Percentiles rank a stretch among this genome's conserved stretches.
phyloP scores from a whole-genome alignment of 2,797 vertebrate species.

The Chanos chanos region DNA sequence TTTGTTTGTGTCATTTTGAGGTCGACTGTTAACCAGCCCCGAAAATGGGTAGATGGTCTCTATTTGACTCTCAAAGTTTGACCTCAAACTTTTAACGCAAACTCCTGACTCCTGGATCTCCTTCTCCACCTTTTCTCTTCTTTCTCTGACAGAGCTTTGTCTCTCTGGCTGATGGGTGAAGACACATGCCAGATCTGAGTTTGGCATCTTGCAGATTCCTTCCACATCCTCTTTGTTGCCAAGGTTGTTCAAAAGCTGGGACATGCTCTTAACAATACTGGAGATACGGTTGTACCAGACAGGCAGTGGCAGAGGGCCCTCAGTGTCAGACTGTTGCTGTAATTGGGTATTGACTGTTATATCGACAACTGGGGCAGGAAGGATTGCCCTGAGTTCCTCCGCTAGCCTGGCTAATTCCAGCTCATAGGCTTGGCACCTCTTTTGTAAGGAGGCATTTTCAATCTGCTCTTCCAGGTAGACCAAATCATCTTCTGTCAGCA shows the following conservation, averaged over 20 bases:
- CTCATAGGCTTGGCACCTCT: constrained; percentile 80
- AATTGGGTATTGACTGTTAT: constrained; percentile 80
- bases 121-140: constrained; percentile 64
- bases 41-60: constrained; percentile 65
- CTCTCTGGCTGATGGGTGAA: constrained; percentile 65
- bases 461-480: constrained; percentile 84
- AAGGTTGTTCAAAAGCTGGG: constrained; percentile 75
- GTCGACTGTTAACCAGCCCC: constrained; percentile 50
- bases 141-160: constrained; percentile 58
- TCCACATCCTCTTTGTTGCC: constrained; percentile 38
- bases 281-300: constrained; percentile 84
- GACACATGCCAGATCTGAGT: constrained; percentile 63
- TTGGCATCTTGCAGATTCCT: constrained; percentile 60
- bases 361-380: constrained; percentile 83
- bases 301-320: constrained; percentile 66
- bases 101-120: constrained; percentile 88
- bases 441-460: constrained; percentile 79
- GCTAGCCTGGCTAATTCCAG: constrained; percentile 79
- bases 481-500: constrained; percentile 87
- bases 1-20: not conserved
- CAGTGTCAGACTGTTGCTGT: constrained; percentile 57
- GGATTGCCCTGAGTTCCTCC: constrained; percentile 77
- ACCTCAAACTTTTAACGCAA: constrained; percentile 78
- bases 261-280: constrained; percentile 81
- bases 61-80: constrained; percentile 81